These are phyloP conservation scores for Metridium senile DNA, from an alignment of 92 coral and sea anemone species.

Conservation along the genomic window DNA sequence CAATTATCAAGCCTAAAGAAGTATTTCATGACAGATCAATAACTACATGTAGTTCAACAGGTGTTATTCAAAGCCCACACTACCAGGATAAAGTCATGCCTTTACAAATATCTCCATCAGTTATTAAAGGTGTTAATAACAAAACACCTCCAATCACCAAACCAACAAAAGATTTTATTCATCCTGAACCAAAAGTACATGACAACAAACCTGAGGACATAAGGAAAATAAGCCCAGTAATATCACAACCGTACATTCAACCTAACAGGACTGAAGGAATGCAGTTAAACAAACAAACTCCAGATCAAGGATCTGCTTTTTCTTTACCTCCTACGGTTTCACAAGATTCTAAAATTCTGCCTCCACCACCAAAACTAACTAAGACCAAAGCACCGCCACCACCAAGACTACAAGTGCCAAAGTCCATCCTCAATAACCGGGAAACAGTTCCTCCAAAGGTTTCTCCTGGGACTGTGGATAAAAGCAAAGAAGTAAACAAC, in stretches of 20 bases:
- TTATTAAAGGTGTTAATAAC: slow-evolving; percentile 9
- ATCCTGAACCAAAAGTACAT: slow-evolving; percentile 8
- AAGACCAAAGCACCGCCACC: slow-evolving; percentile 83
- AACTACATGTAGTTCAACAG: slow-evolving; percentile 34
- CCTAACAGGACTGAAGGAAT: slow-evolving; percentile 10
- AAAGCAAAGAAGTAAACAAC: not conserved
- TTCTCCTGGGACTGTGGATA: slow-evolving; percentile 32
- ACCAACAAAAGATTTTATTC: not conserved
- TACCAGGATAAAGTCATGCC: slow-evolving; percentile 22
- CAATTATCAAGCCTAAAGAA: slow-evolving; percentile 38
- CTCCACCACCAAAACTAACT: slow-evolving; percentile 77
- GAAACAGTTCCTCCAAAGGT: slow-evolving; percentile 79
- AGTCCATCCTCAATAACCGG: slow-evolving; percentile 75
- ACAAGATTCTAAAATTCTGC: slow-evolving; percentile 38
- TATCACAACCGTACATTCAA: slow-evolving; percentile 1
- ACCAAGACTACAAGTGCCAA: slow-evolving; percentile 78
- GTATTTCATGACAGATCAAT: slow-evolving; percentile 2
- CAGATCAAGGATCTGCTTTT: not conserved
- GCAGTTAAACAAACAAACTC: not conserved
- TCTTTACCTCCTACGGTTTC: slow-evolving; percentile 26
- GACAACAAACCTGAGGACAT: slow-evolving; percentile 16
- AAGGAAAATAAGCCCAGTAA: not conserved
- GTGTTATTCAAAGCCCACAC: slow-evolving; percentile 20
- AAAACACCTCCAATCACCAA: slow-evolving; percentile 23
- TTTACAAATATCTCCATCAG: not conserved